Base-by-base conservation (phyloP, 2,888 invertebrate species). In the Ormia ochracea region DNA sequence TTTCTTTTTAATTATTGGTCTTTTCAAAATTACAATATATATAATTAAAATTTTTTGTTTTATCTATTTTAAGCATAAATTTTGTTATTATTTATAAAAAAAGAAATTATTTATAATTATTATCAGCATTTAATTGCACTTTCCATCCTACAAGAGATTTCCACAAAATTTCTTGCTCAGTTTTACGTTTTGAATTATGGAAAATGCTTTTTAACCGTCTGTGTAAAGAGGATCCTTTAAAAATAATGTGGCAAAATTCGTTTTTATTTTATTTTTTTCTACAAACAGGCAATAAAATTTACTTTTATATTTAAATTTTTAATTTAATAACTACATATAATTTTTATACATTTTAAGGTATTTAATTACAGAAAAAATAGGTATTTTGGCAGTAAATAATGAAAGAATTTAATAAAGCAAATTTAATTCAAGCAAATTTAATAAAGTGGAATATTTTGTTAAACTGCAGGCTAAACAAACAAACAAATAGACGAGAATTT, bases 331-430 rank as follows among this genome's bases (percentile, higher is more conserved):
- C 14, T 56, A n/a, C 23, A 17, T 9, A 28, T 31, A 2, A 3
- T 23, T 23, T 21, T 41, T 66, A 31, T 41, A 14, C 6, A 1
- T 28, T 17, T 17, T 33, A 56, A 17, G 14, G 36, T 23, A 56
- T 58, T 56, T 48, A 36, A 56, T 36, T 58, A 14, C 1, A 56
- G 45, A 26, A 41, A 26, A 58, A 74, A 58, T 58, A 48, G 10
- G 33, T 41, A 50, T 19, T 50, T 59, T 75, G 66, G 66, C 73
- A 65, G 73, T 65, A 45, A 45, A 56, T 56, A 65, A 54, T 59
- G 2, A 59, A 59, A 28, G 28, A 50, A 48, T 10, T 10, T 70
- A 26, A 7, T 36, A 14, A 26, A 41, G 36, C 23, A 1, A 36
- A 41, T 41, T 6, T n/a, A n/a, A n/a, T n/a, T n/a, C n/a, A n/a